Conservation (phyloP, 1,140 invertebrate species). For the Drosophila mauritiana region DNA sequence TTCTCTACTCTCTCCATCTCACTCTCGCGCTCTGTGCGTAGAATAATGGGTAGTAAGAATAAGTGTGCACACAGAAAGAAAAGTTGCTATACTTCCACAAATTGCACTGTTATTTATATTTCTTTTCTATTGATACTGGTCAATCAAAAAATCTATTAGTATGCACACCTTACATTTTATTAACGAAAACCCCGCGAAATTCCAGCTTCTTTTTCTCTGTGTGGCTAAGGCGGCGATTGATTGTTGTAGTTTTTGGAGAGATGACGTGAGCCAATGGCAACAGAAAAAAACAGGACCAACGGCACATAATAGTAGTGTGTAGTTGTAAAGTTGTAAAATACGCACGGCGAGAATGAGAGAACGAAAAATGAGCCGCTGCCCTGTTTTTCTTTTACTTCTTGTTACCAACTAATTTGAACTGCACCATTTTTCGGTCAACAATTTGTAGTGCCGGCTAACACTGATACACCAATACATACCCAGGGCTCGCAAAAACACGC, state of each 20-base stretch:
- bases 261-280: constrained; percentile 72
- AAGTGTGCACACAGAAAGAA: constrained; percentile 16
- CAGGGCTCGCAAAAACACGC: constrained; percentile 51
- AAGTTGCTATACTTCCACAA: not conserved
- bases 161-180: too few relatives aligned
- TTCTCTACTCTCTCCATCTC: constrained; percentile 22
- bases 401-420: constrained; percentile 18
- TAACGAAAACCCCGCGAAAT: not conserved
- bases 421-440: constrained; percentile 31
- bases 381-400: not conserved
- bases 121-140: too few relatives aligned
- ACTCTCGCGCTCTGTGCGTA: constrained; percentile 44
- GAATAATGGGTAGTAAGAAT: constrained; percentile 43
- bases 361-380: constrained; percentile 19
- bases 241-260: constrained; percentile 55
- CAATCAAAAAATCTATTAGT: too few relatives aligned
- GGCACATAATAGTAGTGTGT: constrained; percentile 28
- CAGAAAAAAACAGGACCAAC: constrained; percentile 44
- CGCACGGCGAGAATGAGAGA: constrained; percentile 21
- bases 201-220: not conserved
- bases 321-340: constrained; percentile 36
- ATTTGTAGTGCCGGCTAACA: constrained; percentile 54
- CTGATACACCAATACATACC: constrained; percentile 49
- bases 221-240: constrained; percentile 43
- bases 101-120: too few relatives aligned